Evolutionary conservation across 1,140 invertebrate species (phyloP).

Genomic region (Magallana angulata): DNA sequence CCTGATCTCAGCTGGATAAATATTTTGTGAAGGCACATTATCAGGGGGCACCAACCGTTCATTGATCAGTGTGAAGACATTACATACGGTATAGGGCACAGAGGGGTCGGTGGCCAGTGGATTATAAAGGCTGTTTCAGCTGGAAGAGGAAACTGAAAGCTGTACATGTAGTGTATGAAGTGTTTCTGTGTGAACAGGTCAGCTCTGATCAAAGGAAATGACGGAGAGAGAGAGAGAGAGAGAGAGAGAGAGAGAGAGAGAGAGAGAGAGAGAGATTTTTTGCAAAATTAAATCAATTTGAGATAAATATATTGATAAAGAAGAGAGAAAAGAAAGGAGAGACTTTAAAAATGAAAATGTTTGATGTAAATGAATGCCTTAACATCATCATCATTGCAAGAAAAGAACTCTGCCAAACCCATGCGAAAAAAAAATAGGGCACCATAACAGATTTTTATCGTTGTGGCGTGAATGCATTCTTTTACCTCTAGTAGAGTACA

Average conservation of each 20-base stretch:
- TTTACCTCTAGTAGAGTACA: not conserved
- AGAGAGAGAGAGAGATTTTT: not conserved
- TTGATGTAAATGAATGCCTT: too few relatives aligned
- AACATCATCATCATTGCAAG: too few relatives aligned
- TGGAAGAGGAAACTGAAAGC: too few relatives aligned
- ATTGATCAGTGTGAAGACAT: not conserved
- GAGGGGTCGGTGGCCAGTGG: not conserved
- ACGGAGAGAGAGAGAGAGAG: not conserved
- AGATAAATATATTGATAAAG: too few relatives aligned
- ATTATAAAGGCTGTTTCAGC: not conserved
- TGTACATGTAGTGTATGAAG: not conserved
- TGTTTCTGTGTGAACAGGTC: not conserved
- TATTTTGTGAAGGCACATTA: conserved; percentile 21
- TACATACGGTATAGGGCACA: not conserved
- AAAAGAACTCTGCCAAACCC: too few relatives aligned
- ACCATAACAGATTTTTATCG: too few relatives aligned
- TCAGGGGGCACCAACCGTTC: not conserved
- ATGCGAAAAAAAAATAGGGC: too few relatives aligned
- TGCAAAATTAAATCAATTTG: too few relatives aligned
- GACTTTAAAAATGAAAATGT: too few relatives aligned
- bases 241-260: not conserved
- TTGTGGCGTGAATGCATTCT: too few relatives aligned
- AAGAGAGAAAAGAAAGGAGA: too few relatives aligned
- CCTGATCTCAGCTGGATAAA: conserved; percentile 8
- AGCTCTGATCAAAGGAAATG: too few relatives aligned